These are phyloP conservation scores for Buathra laborator DNA, from an alignment of 2,888 invertebrate genomes.

Conservation along the genomic window DNA sequence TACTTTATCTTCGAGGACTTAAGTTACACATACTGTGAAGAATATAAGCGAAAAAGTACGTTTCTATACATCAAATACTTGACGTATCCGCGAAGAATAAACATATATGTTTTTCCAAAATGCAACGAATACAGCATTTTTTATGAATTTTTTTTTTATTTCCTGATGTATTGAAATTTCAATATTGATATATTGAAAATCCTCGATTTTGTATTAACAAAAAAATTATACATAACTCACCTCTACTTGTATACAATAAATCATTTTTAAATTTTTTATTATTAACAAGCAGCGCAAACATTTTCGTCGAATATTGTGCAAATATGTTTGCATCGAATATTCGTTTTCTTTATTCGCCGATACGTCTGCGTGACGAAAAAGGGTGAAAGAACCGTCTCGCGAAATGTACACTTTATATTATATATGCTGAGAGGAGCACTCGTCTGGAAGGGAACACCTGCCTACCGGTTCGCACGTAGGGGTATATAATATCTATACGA, in stretches of 20 bases:
- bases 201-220: no score
- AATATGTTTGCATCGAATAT: not conserved
- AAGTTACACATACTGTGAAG: not conserved
- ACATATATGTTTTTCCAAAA: not conserved
- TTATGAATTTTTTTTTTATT: not conserved
- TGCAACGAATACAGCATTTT: not conserved
- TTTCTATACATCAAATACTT: not conserved
- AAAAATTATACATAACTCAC: no score
- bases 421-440: not conserved
- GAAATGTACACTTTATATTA: slow-evolving; percentile 3
- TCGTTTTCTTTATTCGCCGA: not conserved
- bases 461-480: slow-evolving; percentile 16
- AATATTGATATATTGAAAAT: no score
- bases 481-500: slow-evolving; percentile 4
- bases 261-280: no score
- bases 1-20: not conserved
- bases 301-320: no score
- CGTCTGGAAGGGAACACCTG: slow-evolving; percentile 24
- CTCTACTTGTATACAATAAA: no score
- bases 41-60: not conserved
- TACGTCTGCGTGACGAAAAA: not conserved
- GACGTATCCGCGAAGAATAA: not conserved
- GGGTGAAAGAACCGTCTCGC: not conserved
- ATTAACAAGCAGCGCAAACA: no score
- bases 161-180: no score